Conservation (phyloP, 2,888 invertebrate species). For the Agrotis clavis region DNA sequence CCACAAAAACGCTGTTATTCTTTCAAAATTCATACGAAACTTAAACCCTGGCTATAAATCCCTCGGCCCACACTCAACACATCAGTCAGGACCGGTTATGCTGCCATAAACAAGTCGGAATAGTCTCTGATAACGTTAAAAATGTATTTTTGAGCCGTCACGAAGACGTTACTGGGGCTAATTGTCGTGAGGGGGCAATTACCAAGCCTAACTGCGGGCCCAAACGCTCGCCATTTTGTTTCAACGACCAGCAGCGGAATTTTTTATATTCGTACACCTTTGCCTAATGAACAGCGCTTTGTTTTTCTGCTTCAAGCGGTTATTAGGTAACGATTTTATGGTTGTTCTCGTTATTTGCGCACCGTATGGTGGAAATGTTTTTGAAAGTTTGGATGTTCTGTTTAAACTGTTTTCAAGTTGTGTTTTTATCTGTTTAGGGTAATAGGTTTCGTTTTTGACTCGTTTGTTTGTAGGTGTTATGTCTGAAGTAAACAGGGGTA, state of each 20-base stretch:
- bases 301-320: constrained; percentile 48
- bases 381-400: constrained; percentile 1
- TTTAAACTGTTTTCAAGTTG: background rate
- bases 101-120: constrained; percentile 61
- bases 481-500: background rate
- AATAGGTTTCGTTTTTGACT: background rate
- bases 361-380: constrained; percentile 25
- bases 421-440: constrained; percentile 23
- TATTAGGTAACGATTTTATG: constrained; percentile 52
- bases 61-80: constrained; percentile 38
- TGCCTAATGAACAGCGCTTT: constrained; percentile 62
- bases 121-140: constrained; percentile 69
- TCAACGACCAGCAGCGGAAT: constrained; percentile 55
- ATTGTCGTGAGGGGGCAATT: constrained; percentile 80
- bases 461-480: background rate
- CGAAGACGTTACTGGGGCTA: constrained; percentile 78
- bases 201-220: constrained; percentile 73
- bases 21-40: constrained; percentile 23
- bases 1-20: background rate
- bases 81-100: constrained; percentile 56
- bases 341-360: constrained; percentile 15
- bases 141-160: constrained; percentile 75
- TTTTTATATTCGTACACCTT: constrained; percentile 64
- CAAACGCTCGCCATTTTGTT: constrained; percentile 61
- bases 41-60: constrained; percentile 33